A percentile compares a stretch with the other conserved stretches of the same genome.
Evolutionary conservation across 2,797 vertebrate genomes (phyloP).

Genomic region (Spinus pinus): DNA sequence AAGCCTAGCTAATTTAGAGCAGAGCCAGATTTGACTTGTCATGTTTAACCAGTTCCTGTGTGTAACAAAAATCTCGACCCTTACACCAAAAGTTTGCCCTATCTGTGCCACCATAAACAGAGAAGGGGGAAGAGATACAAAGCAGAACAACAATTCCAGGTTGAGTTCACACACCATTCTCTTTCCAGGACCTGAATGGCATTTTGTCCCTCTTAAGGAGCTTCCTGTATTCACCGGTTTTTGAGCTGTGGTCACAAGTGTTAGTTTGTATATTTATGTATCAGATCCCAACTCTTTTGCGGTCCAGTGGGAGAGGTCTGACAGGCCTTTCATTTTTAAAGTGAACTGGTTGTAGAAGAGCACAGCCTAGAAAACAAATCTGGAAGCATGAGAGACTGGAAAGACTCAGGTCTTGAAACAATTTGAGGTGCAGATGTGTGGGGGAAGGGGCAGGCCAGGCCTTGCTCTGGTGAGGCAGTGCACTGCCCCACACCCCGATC

Average conservation of each 20-base stretch:
- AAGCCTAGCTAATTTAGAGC: not conserved
- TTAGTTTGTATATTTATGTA: not conserved
- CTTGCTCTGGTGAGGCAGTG: not conserved
- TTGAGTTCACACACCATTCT: not conserved
- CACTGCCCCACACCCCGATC: not conserved
- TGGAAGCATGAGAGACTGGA: not conserved
- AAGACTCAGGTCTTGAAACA: not conserved
- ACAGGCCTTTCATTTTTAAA: not conserved
- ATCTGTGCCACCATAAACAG: not conserved
- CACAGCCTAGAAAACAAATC: not conserved
- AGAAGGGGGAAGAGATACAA: not conserved
- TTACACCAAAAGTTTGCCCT: not conserved
- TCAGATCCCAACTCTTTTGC: not conserved
- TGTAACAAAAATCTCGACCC: not conserved
- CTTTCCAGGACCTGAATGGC: not conserved
- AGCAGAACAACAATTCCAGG: not conserved
- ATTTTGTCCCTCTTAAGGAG: accelerated
- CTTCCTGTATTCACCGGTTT: not conserved
- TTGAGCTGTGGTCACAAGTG: not conserved
- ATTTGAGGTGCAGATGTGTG: not conserved
- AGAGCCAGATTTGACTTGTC: not conserved
- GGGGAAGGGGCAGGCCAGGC: not conserved
- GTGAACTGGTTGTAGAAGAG: not conserved
- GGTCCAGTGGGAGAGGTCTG: accelerated
- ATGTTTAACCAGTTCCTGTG: not conserved